Base-by-base conservation (phyloP, 2,113 vertebrate species). In the Scophthalmus maximus region DNA sequence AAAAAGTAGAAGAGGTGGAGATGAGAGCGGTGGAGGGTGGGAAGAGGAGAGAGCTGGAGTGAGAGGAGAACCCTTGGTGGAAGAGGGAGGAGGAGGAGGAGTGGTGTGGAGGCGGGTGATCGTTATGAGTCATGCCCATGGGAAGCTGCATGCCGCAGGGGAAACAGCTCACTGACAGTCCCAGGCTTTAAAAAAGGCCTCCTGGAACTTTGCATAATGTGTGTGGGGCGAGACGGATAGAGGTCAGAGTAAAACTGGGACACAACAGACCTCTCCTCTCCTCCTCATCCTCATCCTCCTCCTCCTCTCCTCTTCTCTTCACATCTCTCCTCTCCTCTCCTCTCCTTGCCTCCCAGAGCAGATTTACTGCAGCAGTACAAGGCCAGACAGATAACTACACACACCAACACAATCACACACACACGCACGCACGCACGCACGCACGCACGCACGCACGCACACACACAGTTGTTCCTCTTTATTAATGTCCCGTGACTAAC, bases 201-300 rank as follows among this genome's bases (percentile, higher is more conserved):
- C 40, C 49, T 69, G 74, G 81, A 89, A 57, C 74, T 76, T 47
- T 64, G 22, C 44, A 62, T 70, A 18, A 79, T 81, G 60, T 78
- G 68, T 69, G 64, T 22, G 6, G 20, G 42, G 72, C 67, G 60
- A 56, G 73, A 64, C 47, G 40, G 63, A 77, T 73, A 53, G 79
- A 89, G 85, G 83, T 82, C 85, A 86, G 59, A 62, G 32, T 47
- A 1, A 82, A 86, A 75, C 68, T 83, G 59, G 86, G 76, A 68
- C 86, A 60, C 15, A 12, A 14, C 52, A 12, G 3, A 25, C 18
- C 42, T 50, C 23, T 12, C 34, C 34, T n/a, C 27, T 10, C 23
- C 32, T 23, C 23, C 26, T 30, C 38, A 14, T 55, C 51, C 8
- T 14, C n/a, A n/a, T n/a, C n/a, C n/a, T n/a, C n/a, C 11, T 38